A percentile compares a stretch with the other conserved stretches of the same genome.
Evolutionary conservation across 2,797 vertebrate species (phyloP).

Genomic region (Hydrolagus colliei): DNA sequence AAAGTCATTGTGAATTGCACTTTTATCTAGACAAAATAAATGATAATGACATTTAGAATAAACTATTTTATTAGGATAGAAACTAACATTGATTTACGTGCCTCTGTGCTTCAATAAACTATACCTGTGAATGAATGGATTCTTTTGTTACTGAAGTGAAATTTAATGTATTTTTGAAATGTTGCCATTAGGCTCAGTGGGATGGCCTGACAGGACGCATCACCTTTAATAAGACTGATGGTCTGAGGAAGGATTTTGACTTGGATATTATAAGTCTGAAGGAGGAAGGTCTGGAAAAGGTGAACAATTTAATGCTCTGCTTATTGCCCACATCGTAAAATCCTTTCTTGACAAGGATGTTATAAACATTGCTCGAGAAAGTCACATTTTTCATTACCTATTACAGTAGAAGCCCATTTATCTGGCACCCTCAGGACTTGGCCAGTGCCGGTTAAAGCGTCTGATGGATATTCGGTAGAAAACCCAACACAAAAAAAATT

Average conservation of each 20-base stretch:
- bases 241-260: slow-evolving; percentile 90
- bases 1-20: neutral
- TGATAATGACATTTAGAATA: neutral
- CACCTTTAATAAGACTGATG: slow-evolving; percentile 86
- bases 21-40: neutral
- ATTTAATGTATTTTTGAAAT: slow-evolving; percentile 31
- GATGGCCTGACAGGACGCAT: slow-evolving; percentile 90
- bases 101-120: neutral
- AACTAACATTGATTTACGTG: neutral
- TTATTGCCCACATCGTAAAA: neutral
- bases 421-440: too few species aligned
- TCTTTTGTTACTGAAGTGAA: neutral
- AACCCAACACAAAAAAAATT: too few species aligned
- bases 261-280: slow-evolving; percentile 95
- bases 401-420: too few species aligned
- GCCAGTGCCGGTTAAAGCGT: too few species aligned
- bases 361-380: neutral
- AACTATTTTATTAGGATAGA: neutral
- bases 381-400: neutral
- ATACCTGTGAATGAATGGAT: neutral
- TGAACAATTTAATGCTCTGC: slow-evolving; percentile 46
- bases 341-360: neutral
- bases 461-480: too few species aligned
- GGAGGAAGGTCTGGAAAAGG: slow-evolving; percentile 94
- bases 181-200: slow-evolving; percentile 73